Evolutionary conservation across 2,113 vertebrate species (phyloP).

Genomic region (Nipponia nippon): DNA sequence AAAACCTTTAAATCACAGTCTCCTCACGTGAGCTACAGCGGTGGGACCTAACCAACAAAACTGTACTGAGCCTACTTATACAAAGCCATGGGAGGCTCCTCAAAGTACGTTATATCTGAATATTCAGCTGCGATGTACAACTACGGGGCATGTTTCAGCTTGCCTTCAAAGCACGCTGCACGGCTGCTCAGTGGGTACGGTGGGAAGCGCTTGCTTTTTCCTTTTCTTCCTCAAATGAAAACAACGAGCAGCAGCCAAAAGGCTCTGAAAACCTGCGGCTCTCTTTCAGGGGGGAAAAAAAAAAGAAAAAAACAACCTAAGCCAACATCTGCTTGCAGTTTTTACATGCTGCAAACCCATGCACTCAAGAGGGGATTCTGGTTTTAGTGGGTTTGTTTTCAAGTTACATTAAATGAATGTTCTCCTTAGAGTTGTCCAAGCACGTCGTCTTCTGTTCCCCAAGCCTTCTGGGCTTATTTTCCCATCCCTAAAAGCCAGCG

Average conservation of each 20-base stretch:
- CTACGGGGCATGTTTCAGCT: fast-evolving
- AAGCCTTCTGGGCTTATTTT: background rate
- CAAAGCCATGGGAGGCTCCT: background rate
- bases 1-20: background rate
- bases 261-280: background rate
- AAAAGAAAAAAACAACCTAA: background rate
- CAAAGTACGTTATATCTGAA: background rate
- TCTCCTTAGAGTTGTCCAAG: background rate
- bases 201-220: background rate
- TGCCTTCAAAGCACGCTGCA: background rate
- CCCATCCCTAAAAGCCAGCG: background rate
- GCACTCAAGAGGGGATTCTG: background rate
- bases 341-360: background rate
- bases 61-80: background rate
- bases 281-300: background rate
- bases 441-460: fast-evolving
- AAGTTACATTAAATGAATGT: background rate
- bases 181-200: fast-evolving
- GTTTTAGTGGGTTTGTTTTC: background rate
- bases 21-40: background rate
- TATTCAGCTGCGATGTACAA: background rate
- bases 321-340: background rate
- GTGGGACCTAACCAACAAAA: background rate
- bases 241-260: background rate
- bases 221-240: background rate